Conservation (phyloP, 37 sponge, comb jelly and placozoan species). For the Aplysina aerophoba region DNA sequence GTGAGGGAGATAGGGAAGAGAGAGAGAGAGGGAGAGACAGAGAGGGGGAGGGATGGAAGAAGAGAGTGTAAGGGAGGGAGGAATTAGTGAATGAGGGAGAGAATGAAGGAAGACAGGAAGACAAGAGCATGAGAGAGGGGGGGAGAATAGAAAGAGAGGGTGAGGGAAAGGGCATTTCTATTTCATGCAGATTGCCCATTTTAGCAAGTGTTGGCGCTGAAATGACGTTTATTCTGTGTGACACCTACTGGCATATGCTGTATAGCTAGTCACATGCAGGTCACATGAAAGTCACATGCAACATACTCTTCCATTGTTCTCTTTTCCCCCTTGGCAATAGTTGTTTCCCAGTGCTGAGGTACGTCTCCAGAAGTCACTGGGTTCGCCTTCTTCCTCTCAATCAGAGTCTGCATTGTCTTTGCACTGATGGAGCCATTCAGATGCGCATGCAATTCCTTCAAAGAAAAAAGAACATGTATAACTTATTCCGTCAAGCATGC, state of each 20-base stretch:
- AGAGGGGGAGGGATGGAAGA: background rate
- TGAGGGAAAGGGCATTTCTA: background rate
- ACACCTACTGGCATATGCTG: no score
- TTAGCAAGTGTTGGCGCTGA: no score
- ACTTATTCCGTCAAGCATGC: no score
- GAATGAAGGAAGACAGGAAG: no score
- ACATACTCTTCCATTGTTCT: constrained; percentile 70
- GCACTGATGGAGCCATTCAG: constrained; percentile 86
- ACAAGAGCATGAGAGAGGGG: background rate
- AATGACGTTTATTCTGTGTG: no score
- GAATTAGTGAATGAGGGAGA: no score
- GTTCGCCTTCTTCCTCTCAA: constrained; percentile 29
- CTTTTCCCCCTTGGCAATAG: constrained; percentile 60
- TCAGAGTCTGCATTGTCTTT: constrained; percentile 68
- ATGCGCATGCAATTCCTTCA: constrained; percentile 85
- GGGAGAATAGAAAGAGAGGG: background rate
- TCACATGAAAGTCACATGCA: background rate
- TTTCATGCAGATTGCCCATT: no score
- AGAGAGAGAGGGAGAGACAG: no score
- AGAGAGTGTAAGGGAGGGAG: no score
- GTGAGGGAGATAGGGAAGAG: background rate
- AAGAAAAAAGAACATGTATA: background rate
- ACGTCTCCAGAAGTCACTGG: background rate
- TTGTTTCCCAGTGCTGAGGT: constrained; percentile 54
- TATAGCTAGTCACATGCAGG: background rate